Evolutionary conservation across 2,888 invertebrate species (phyloP).

Genomic region (Sthenelais limicola): DNA sequence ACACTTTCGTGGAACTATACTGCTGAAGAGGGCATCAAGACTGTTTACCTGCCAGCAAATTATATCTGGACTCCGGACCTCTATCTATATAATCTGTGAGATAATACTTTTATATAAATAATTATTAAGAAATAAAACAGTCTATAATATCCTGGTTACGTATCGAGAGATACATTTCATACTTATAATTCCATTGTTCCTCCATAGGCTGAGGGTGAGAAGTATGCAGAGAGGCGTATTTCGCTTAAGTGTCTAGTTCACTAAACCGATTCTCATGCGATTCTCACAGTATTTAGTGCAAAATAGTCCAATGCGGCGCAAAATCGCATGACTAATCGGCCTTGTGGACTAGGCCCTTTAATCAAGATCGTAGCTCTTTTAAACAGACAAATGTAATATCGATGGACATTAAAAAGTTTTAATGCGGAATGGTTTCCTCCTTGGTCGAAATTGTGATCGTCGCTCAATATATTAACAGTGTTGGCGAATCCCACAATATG

Average conservation of each 20-base stretch:
- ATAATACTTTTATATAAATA: background rate
- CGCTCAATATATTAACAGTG: background rate
- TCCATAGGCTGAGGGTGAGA: too few relatives aligned
- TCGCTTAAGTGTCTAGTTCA: too few relatives aligned
- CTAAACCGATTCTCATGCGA: too few relatives aligned
- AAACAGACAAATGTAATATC: background rate
- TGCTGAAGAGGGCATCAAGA: background rate
- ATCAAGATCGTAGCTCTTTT: too few relatives aligned
- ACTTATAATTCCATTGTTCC: too few relatives aligned
- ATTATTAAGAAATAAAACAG: background rate
- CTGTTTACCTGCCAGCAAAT: background rate
- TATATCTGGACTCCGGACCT: slow-evolving; percentile 5
- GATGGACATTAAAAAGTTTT: background rate
- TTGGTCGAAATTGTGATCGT: background rate
- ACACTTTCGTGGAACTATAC: background rate
- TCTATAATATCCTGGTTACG: too few relatives aligned
- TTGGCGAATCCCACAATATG: slow-evolving; percentile 10
- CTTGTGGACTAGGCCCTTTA: too few relatives aligned
- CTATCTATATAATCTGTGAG: slow-evolving; percentile 13
- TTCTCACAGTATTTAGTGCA: too few relatives aligned
- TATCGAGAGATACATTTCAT: too few relatives aligned
- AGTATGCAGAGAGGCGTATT: too few relatives aligned
- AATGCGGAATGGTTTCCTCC: background rate
- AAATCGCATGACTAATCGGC: too few relatives aligned
- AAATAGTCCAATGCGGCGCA: too few relatives aligned